Conservation (phyloP, 2,113 vertebrate species). For the Hippocampus barbouri region DNA sequence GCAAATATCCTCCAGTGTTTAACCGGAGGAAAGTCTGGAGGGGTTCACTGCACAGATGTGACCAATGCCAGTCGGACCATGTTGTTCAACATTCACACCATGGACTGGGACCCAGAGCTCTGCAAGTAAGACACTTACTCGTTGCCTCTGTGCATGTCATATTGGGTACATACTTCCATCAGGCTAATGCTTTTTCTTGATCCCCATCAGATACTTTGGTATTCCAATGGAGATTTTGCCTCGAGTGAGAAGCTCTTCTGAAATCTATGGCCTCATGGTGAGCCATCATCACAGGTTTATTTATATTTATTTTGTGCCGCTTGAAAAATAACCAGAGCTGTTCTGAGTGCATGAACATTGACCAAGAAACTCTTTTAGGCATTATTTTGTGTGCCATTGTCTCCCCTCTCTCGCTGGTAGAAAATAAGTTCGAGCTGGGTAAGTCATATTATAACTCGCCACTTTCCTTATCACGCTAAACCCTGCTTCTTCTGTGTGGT, state of each 20-base stretch:
- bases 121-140: constrained; percentile 77
- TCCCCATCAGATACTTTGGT: constrained; percentile 82
- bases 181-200: background rate
- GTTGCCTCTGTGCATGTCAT: too few relatives aligned
- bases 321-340: constrained; percentile 6
- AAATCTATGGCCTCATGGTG: constrained; percentile 93
- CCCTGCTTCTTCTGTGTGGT: constrained; percentile 32
- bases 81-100: constrained; percentile 90
- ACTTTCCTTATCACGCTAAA: constrained; percentile 19
- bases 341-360: constrained; percentile 43
- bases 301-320: background rate
- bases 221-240: constrained; percentile 90
- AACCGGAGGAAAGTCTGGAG: constrained; percentile 87
- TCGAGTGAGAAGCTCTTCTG: constrained; percentile 87
- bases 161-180: background rate
- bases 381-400: constrained; percentile 65
- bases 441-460: constrained; percentile 71
- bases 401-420: constrained; percentile 82
- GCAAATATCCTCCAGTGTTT: constrained; percentile 73
- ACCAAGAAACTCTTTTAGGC: constrained; percentile 51
- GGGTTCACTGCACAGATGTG: constrained; percentile 92
- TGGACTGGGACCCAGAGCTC: constrained; percentile 90
- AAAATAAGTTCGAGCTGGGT: constrained; percentile 93
- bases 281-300: constrained; percentile 1
- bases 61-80: constrained; percentile 92